Evolutionary conservation across 2,888 invertebrate species (phyloP).

Genomic region (Harpagoxenus sublaevis): DNA sequence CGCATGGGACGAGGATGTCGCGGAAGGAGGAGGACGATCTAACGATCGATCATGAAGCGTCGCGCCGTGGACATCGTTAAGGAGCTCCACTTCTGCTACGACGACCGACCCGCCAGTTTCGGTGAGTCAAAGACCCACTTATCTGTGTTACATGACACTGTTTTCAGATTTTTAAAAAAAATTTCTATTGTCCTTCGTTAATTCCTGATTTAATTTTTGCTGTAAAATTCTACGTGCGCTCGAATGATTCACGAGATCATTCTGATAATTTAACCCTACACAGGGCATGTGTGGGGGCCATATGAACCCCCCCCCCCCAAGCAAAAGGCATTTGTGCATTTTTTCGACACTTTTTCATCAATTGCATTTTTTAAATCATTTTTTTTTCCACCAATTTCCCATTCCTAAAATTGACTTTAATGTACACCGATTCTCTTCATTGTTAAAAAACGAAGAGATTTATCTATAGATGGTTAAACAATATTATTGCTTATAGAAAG

Average conservation of each 20-base stretch:
- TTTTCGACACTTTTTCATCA: no score
- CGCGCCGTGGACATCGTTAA: neutral
- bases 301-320: no score
- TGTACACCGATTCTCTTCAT: no score
- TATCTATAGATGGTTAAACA: no score
- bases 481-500: no score
- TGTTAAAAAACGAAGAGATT: no score
- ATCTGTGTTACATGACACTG: neutral
- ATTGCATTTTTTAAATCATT: no score
- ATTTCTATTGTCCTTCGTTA: neutral
- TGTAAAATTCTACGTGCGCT: neutral
- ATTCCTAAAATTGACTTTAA: no score
- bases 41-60: constrained; percentile 27
- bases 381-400: no score
- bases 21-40: constrained; percentile 23
- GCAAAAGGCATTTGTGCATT: no score
- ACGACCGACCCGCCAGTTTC: neutral
- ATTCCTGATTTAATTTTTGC: neutral
- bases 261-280: neutral
- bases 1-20: neutral
- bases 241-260: neutral
- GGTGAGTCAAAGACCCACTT: constrained; percentile 26
- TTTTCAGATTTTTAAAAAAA: neutral
- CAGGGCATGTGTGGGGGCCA: no score
- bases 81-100: neutral